These are phyloP conservation scores for Drosophila pectinifera DNA, from an alignment of 1,140 invertebrate species.

Conservation along the genomic window DNA sequence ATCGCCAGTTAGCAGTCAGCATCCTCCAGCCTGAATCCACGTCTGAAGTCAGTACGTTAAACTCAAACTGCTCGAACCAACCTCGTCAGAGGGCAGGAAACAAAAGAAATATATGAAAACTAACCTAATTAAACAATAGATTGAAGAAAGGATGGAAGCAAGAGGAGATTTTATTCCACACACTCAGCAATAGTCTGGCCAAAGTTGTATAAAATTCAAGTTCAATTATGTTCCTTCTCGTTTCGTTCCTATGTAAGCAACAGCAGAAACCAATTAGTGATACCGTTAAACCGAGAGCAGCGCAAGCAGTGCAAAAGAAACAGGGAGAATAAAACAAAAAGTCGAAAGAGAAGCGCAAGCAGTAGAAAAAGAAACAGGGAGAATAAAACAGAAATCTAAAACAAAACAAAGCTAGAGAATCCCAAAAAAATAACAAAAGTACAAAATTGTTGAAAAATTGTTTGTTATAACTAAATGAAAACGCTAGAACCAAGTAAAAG, in stretches of 20 bases:
- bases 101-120: conserved; percentile 18
- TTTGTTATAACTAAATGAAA: conserved; percentile 69
- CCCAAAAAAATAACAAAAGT: conserved; percentile 57
- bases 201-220: conserved; percentile 74
- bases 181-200: conserved; percentile 48
- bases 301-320: conserved; percentile 36
- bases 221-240: conserved; percentile 82
- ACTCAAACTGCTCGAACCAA: conserved; percentile 73
- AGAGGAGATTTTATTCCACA: conserved; percentile 29
- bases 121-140: conserved; percentile 29
- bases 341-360: conserved; percentile 13
- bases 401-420: conserved; percentile 28
- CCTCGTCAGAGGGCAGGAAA: conserved; percentile 27
- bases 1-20: conserved; percentile 34
- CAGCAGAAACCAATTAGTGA: conserved; percentile 73
- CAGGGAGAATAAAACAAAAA: conserved; percentile 28
- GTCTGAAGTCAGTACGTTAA: conserved; percentile 79
- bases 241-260: conserved; percentile 76
- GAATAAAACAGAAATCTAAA: conserved; percentile 37
- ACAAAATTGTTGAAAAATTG: conserved; percentile 76
- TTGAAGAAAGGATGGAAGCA: conserved; percentile 6
- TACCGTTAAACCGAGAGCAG: conserved; percentile 67
- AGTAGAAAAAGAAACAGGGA: conserved; percentile 38
- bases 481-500: conserved; percentile 27
- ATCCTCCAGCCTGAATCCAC: conserved; percentile 48